Evolutionary conservation across 2,797 vertebrate species (phyloP).

Genomic region (Malacoraja senta): DNA sequence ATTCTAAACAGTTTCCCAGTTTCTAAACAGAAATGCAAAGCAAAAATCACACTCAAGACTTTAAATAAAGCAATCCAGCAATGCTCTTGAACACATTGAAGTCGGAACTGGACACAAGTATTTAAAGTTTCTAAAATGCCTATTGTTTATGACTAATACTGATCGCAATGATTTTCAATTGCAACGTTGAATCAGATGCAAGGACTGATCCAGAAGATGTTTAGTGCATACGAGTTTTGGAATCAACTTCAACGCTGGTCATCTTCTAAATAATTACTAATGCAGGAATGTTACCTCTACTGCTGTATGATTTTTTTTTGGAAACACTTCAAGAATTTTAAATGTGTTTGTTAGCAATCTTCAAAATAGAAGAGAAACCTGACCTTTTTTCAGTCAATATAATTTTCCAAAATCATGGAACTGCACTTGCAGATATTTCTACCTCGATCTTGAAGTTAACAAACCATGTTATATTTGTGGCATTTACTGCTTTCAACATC

Average conservation of each 20-base stretch:
- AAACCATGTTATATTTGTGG: no score
- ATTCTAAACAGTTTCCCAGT: not conserved
- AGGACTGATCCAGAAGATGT: not conserved
- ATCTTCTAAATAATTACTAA: not conserved
- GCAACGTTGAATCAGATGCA: not conserved
- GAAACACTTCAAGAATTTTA: not conserved
- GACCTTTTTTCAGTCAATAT: not conserved
- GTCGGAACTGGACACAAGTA: not conserved
- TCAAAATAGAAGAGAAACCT: not conserved
- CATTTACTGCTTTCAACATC: no score
- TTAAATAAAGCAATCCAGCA: not conserved
- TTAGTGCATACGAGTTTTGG: not conserved
- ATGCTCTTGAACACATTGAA: not conserved
- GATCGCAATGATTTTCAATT: not conserved
- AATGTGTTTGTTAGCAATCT: not conserved
- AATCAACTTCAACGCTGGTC: not conserved
- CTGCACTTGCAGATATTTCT: not conserved
- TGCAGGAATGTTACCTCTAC: not conserved
- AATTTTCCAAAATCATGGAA: not conserved
- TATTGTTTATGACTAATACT: not conserved
- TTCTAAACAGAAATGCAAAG: not conserved
- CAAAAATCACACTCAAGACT: not conserved
- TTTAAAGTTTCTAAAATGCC: constrained; percentile 8
- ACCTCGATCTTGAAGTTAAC: not conserved
- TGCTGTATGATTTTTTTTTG: not conserved